Evolutionary conservation across 2,888 invertebrate genomes (phyloP), one percentile per base, ranked within the genome.

Genomic region (Dasypolia templi): DNA sequence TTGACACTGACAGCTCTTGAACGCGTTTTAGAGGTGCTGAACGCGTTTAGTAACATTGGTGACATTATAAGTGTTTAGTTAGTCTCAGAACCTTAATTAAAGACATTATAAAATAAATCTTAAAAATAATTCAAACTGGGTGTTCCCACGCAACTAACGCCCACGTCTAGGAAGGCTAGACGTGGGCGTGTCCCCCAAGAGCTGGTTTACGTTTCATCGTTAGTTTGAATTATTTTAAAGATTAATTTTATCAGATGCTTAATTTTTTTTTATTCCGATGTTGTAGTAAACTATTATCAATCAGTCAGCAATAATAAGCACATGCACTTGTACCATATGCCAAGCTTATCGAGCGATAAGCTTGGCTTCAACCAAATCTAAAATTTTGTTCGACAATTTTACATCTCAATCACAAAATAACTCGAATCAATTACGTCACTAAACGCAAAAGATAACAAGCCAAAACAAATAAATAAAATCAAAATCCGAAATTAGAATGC

Each of bases 381-480:
- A 17, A 7, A 12, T 26, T n/a, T 39, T 22, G 6, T 29, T 39
- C 12, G 11, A 17, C 5, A 49, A 1, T 22, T n/a, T n/a, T n/a
- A n/a, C n/a, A n/a, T 61, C 66, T 14, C 26, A 7, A 44, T 69
- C 14, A 71, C 17, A 55, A 70, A 12, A 46, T 56, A 39, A 22
- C 19, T 29, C 2, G 42, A 26, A n/a, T 46, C n/a, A 56, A 61
- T 49, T 22, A 64, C 2, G 9, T 53, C 65, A 65, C 39, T 3
- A 35, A n/a, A n/a, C 11, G 1, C 26, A 58, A 58, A 59, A 46
- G 6, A 49, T 39, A 49, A 65, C 12, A 42, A 71, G 55, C 66
- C 61, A 82, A 75, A 78, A 79, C 35, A 77, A 80, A 71, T 29
- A 59, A 72, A 59, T 42, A 62, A 56, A 84, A 71, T 2, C 17